phyloP scores from a whole-genome alignment of 2,888 invertebrate genomes.

The Noctua fimbriata region DNA sequence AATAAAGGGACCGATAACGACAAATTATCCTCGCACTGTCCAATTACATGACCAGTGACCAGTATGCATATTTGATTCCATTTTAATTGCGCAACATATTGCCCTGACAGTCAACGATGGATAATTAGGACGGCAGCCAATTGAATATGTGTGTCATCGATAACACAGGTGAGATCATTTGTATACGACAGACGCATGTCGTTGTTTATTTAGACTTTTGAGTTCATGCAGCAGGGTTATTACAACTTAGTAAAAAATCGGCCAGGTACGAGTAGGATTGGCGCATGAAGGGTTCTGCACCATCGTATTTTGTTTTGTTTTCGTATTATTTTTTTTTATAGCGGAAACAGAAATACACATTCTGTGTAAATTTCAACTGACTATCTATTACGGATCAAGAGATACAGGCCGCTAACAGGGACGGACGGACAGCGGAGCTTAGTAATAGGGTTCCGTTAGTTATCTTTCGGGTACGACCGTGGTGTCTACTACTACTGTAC shows the following conservation, averaged over 20 bases:
- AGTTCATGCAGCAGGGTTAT: not conserved
- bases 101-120: slow-evolving; percentile 30
- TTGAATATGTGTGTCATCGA: slow-evolving; percentile 47
- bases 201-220: not conserved
- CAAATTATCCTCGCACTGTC: slow-evolving; percentile 16
- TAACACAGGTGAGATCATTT: slow-evolving; percentile 28
- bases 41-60: slow-evolving; percentile 2
- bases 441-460: too few relatives aligned
- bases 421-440: too few relatives aligned
- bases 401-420: too few relatives aligned
- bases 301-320: too few relatives aligned
- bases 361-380: too few relatives aligned
- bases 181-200: slow-evolving; percentile 14
- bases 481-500: too few relatives aligned
- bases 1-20: not conserved
- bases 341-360: too few relatives aligned
- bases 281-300: too few relatives aligned
- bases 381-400: too few relatives aligned
- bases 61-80: slow-evolving; percentile 29
- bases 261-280: too few relatives aligned
- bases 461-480: too few relatives aligned
- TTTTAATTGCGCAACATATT: slow-evolving; percentile 50
- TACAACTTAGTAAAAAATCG: not conserved
- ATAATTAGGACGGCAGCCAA: slow-evolving; percentile 60
- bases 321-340: too few relatives aligned